phyloP scores from a whole-genome alignment of 2,797 vertebrate species.

The Gymnocypris eckloni region DNA sequence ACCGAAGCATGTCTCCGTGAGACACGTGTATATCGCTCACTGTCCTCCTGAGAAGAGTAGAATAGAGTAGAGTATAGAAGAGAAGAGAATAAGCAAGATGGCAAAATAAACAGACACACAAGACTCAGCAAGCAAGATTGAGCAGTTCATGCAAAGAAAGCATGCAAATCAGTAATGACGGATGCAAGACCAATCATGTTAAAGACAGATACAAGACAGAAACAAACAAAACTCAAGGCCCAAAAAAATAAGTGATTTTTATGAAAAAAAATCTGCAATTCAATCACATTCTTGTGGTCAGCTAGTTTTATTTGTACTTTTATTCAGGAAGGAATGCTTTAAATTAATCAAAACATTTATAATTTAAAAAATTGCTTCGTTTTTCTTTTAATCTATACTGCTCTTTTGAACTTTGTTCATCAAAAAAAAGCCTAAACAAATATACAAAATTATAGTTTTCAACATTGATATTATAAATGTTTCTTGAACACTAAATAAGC shows the following conservation, averaged over 20 bases:
- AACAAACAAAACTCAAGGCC: neutral
- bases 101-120: neutral
- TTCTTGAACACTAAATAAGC: neutral
- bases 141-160: neutral
- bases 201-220: neutral
- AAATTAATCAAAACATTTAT: neutral
- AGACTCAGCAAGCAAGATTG: neutral
- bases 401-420: neutral
- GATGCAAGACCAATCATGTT: neutral
- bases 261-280: neutral
- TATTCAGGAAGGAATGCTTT: neutral
- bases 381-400: neutral
- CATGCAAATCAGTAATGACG: neutral
- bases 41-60: conserved; percentile 87
- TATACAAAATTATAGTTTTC: neutral
- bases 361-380: neutral
- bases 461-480: neutral
- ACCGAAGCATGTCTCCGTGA: conserved; percentile 86
- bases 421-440: no score
- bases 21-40: conserved; percentile 89
- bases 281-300: neutral
- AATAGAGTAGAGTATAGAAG: conserved; percentile 49
- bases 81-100: conserved; percentile 48
- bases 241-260: neutral
- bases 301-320: neutral